Base-by-base conservation (phyloP, 1,140 invertebrate genomes). In the Drosophila carrolli region DNA sequence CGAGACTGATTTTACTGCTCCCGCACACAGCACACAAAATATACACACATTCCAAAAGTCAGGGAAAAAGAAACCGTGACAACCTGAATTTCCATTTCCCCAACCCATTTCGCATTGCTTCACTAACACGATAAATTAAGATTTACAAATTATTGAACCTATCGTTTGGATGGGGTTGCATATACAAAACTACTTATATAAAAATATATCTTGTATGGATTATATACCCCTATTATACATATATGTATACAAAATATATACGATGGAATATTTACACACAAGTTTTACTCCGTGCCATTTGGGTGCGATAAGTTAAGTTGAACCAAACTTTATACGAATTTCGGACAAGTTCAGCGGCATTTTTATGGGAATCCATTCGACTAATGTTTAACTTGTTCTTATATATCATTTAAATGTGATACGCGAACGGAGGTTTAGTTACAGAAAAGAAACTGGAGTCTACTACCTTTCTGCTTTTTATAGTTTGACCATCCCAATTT, bases 341-440 rank as follows among this genome's bases (percentile, higher is more conserved):
- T 75, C 35, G 51, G 53, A 27, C 19, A 51, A 13, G 27, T 51
- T 73, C 9, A 51, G 41, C 37, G 48, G 46, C 19, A 59, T 43
- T 43, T 70, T 46, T 35, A 43, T 27, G 40, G n/a, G 11, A 32
- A 19, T n/a, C 16, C 51, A 41, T 54, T 38, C n/a, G 53, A 55
- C 41, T 46, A 38, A 46, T 27, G 50, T 23, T 14, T 6, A 27
- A 61, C 50, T 60, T 59, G 37, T 43, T 43, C 38, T 27, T 29
- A 35, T 47, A 40, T 40, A 55, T 68, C 41, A 73, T 65, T 57
- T 53, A 8, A 51, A 53, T 57, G 59, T 65, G 53, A 58, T 75
- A 75, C 19, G 7, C 59, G 47, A 65, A 74, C 51, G 72, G 35
- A 57, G 59, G 38, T 68, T 66, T 53, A 53, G 65, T 68, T 68